A percentile compares a stretch with the other conserved stretches of the same genome.
phyloP scores from a whole-genome alignment of 1,140 invertebrate genomes.

The Luehdorfia chinensis region DNA sequence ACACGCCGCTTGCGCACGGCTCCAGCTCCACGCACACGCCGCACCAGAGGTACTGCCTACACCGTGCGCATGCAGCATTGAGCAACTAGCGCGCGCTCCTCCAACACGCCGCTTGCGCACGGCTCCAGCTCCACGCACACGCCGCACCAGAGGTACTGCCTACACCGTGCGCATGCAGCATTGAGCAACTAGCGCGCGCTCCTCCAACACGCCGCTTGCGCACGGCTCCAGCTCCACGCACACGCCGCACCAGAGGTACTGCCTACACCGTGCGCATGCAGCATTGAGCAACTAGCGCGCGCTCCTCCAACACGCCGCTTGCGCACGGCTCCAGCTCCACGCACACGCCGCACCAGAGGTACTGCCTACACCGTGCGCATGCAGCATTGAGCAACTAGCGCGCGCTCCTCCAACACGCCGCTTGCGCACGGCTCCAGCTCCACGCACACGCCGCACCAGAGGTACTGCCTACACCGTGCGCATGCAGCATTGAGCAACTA shows the following conservation, averaged over 20 bases:
- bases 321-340: slow-evolving; percentile 54
- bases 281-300: no score
- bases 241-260: slow-evolving; percentile 63
- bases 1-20: slow-evolving; percentile 64
- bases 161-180: no score
- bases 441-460: slow-evolving; percentile 61
- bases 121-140: slow-evolving; percentile 54
- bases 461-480: no score
- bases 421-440: slow-evolving; percentile 56
- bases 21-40: slow-evolving; percentile 55
- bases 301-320: slow-evolving; percentile 66
- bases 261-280: no score
- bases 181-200: no score
- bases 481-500: no score
- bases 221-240: slow-evolving; percentile 56
- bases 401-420: slow-evolving; percentile 65
- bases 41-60: slow-evolving; percentile 63
- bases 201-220: slow-evolving; percentile 64
- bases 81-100: slow-evolving; percentile 54
- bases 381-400: no score
- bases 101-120: slow-evolving; percentile 66
- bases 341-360: slow-evolving; percentile 67
- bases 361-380: no score
- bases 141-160: slow-evolving; percentile 62
- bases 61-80: no score